These are phyloP conservation scores for Philopotamus ludificatus DNA, from an alignment of 1,140 invertebrate species.

Conservation along the genomic window DNA sequence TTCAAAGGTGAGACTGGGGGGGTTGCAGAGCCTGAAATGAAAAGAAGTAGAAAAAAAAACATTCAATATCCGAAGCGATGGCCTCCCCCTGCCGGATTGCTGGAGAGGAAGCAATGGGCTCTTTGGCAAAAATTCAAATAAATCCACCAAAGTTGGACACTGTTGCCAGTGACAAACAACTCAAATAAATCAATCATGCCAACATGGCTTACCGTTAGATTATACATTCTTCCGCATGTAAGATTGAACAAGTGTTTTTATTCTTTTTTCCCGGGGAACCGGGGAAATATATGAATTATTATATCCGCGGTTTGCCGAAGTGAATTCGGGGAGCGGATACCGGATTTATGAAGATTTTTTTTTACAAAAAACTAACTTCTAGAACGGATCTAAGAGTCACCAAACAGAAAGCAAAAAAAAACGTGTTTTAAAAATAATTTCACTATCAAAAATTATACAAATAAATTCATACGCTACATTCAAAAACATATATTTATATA, in stretches of 20 bases:
- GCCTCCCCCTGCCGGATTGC: slow-evolving; percentile 49
- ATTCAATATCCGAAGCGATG: slow-evolving; percentile 38
- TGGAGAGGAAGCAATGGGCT: slow-evolving; percentile 45
- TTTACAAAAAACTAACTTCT: neutral
- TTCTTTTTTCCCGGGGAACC: slow-evolving; percentile 18
- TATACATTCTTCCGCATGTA: slow-evolving; percentile 36
- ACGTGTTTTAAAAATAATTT: no score
- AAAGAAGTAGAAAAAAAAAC: slow-evolving; percentile 40
- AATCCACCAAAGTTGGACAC: slow-evolving; percentile 45
- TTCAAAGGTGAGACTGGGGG: slow-evolving; percentile 33
- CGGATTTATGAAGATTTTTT: slow-evolving; percentile 26
- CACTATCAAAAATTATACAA: no score
- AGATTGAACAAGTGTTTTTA: slow-evolving; percentile 41
- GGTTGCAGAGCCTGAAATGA: slow-evolving; percentile 20
- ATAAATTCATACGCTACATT: no score
- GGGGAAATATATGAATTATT: slow-evolving; percentile 33
- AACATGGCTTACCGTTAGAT: slow-evolving; percentile 46
- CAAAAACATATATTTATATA: no score
- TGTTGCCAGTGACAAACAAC: slow-evolving; percentile 55
- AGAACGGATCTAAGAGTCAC: no score
- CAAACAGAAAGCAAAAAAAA: no score
- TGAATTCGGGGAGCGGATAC: slow-evolving; percentile 15
- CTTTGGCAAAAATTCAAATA: slow-evolving; percentile 58
- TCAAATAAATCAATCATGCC: slow-evolving; percentile 58
- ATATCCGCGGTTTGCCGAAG: slow-evolving; percentile 24